Evolutionary conservation across 2,888 invertebrate species (phyloP).

Genomic region (Osedax fenrisi): DNA sequence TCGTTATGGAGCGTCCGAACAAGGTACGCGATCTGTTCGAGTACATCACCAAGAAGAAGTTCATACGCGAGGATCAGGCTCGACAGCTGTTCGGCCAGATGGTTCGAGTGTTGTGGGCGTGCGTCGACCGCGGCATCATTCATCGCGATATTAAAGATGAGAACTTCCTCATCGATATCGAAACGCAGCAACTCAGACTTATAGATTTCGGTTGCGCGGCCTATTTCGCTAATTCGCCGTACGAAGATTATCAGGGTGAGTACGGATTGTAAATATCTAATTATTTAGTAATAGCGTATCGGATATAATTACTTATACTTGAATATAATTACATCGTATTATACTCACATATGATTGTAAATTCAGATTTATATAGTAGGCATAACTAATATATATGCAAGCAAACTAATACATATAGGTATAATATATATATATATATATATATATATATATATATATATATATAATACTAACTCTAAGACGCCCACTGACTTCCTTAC

Average conservation of each 20-base stretch:
- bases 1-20: conserved; percentile 57
- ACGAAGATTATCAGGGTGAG: conserved; percentile 60
- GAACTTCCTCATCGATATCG: conserved; percentile 56
- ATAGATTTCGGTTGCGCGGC: conserved; percentile 60
- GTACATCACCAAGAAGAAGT: conserved; percentile 56
- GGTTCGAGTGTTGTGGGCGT: conserved; percentile 53
- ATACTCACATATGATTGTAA: no score
- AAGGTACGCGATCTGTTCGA: conserved; percentile 57
- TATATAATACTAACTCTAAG: no score
- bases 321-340: no score
- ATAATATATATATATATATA: no score
- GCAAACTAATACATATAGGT: no score
- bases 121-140: conserved; percentile 54
- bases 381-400: no score
- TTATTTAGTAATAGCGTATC: no score
- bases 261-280: no score
- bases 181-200: conserved; percentile 53
- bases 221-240: conserved; percentile 53
- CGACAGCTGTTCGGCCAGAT: conserved; percentile 55
- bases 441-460: no score
- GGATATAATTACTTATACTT: no score
- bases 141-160: conserved; percentile 59
- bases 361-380: no score
- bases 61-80: conserved; percentile 53
- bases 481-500: no score